Evolutionary conservation across 1,140 invertebrate genomes (phyloP), one percentile per base, ranked within the genome.

Genomic region (Drosophila aff.): DNA sequence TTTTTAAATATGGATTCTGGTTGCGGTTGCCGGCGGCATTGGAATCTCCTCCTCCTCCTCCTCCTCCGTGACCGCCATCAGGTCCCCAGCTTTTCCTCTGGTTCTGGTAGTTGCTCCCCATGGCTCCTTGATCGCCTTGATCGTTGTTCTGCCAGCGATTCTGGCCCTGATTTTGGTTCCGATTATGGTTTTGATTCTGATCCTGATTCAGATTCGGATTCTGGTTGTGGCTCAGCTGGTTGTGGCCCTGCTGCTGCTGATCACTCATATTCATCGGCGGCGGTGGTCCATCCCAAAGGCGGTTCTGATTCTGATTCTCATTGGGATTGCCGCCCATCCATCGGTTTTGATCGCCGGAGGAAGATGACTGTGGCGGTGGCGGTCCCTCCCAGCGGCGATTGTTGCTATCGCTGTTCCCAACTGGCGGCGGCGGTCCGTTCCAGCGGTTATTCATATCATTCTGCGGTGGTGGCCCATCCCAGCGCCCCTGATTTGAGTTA

Each of bases 351-450:
- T 49, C 46, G 2, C 46, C 23, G 6, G 41, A 21, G n/a, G 31
- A 21, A 4, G 36, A 28, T 33, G 18, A n/a, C 23, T 68, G 46
- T 21, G 21, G 21, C 33, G 28, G n/a, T 3, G 73, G 52, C 4
- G 72, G 63, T 0, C 68, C 68, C 7, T 78, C 53, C 81, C 84
- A 89, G 16, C 60, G 65, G 11, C 41, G 31, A 47, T 46, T 63
- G 41, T 26, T 38, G 41, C 16, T 11, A 4, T 36, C 31, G 40
- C 3, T 59, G 15, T n/a, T 58, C 4, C n/a, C 43, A 4, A 3
- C 16, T 5, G 9, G 10, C 1, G 67, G 47, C 26, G 67, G 21
- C 1, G 67, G 47, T n/a, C 47, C 64, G 9, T 31, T 68, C 67
- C 67, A 69, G 13, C 67, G 64, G 9, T 44, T 69, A 10, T 53